Percentiles rank a stretch among this genome's conserved stretches.
Conservation (phyloP, 2,888 invertebrate genomes). For the Lasioglossum vierecki region DNA sequence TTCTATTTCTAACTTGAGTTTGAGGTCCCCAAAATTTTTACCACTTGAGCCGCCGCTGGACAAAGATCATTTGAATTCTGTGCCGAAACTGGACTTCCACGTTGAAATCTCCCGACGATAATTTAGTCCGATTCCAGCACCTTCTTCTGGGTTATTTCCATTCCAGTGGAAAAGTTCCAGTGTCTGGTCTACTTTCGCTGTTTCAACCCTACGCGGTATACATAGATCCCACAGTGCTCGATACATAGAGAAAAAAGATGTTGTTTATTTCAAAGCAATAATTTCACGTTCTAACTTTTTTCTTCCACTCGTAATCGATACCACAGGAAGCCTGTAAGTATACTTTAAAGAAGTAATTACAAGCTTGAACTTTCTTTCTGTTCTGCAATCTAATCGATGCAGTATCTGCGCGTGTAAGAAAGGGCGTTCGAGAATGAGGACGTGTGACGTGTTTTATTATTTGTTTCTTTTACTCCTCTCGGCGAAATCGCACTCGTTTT, state of each 20-base stretch:
- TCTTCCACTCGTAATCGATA: background rate
- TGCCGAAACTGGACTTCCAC: background rate
- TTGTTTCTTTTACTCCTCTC: conserved; percentile 11
- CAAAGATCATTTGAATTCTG: background rate
- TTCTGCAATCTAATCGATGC: background rate
- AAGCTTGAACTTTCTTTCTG: background rate
- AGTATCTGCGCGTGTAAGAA: background rate
- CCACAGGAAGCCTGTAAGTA: background rate
- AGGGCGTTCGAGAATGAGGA: background rate
- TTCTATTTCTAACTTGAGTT: no score
- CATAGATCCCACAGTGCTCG: background rate
- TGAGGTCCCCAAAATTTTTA: no score
- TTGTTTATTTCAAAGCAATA: background rate
- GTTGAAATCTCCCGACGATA: background rate
- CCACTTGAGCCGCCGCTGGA: no score
- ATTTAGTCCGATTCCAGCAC: background rate
- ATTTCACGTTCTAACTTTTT: background rate
- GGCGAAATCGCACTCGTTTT: conserved; percentile 25
- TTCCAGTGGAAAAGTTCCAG: background rate
- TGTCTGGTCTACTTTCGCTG: background rate
- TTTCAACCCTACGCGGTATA: background rate
- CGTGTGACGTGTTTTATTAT: conserved; percentile 23
- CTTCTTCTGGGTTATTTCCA: background rate
- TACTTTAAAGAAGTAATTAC: background rate
- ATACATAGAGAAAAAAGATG: background rate